A percentile compares a stretch with the other conserved stretches of the same genome.
These are phyloP conservation scores for Notospermus geniculatus DNA, from an alignment of 1,140 invertebrate species.

Conservation along the genomic window DNA sequence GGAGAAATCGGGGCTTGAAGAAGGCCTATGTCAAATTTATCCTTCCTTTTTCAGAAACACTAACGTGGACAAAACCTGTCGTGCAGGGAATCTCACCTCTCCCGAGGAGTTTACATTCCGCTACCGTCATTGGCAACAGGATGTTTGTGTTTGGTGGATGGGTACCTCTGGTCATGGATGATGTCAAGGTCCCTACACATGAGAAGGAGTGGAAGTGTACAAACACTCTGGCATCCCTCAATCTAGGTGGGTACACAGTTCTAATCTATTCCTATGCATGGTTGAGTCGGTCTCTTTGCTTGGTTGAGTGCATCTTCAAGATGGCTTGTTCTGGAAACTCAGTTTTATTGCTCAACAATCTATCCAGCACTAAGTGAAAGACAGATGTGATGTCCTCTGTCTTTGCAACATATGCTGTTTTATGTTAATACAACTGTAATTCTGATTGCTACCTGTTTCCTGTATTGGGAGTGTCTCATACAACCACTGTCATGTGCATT, in stretches of 20 bases:
- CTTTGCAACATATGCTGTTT: too few relatives aligned
- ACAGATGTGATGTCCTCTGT: too few relatives aligned
- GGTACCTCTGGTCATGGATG: constrained; percentile 72
- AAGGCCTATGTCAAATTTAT: constrained; percentile 10
- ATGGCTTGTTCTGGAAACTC: too few relatives aligned
- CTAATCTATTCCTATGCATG: too few relatives aligned
- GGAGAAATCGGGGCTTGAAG: background rate
- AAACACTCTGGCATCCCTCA: constrained; percentile 90
- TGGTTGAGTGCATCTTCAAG: too few relatives aligned
- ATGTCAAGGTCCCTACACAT: constrained; percentile 79
- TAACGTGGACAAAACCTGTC: constrained; percentile 88
- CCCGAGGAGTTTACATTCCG: constrained; percentile 92
- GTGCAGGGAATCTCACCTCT: constrained; percentile 85
- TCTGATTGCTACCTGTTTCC: too few relatives aligned
- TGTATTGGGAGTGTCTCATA: too few relatives aligned
- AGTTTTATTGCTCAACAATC: too few relatives aligned
- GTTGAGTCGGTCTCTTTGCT: too few relatives aligned
- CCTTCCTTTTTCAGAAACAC: constrained; percentile 61
- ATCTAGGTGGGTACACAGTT: constrained; percentile 77
- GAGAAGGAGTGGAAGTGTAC: constrained; percentile 99
- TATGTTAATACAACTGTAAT: too few relatives aligned
- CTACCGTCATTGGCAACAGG: constrained; percentile 86
- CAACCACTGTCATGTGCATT: constrained; percentile 15
- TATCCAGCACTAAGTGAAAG: too few relatives aligned
- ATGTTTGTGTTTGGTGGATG: constrained; percentile 99